Base-by-base conservation (phyloP, 2,797 vertebrate genomes). In the Balearica regulorum region DNA sequence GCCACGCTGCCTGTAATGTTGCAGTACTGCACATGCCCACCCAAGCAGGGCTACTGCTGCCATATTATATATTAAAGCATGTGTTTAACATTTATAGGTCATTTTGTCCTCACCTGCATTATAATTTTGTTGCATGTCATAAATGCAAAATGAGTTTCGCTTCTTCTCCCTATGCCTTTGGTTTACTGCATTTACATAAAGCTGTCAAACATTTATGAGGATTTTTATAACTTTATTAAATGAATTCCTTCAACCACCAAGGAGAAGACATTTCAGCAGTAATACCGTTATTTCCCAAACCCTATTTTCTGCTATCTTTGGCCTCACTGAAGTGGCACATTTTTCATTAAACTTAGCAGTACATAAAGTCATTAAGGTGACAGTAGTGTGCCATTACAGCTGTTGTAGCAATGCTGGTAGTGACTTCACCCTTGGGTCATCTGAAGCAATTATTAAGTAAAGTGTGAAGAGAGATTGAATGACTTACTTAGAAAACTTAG, bases 171-270 rank as follows among this genome's bases (percentile, higher is more conserved):
- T 76, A 65, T 10, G 51, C 86, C 65, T 96, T 91, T 89, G 37
- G 77, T 97, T 97, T 97, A 97, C 95, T 95, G 78, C 89, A 96
- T 96, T 97, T 98, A 93, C 96, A 97, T 98, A 97, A 98, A 98
- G 53, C 96, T 95, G 92, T 95, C 94, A 11, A 93, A 88, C 51
- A 87, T 97, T 97, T 97, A 97, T 86, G 94, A 94, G 58, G 77
- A 46, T 44, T 97, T 95, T 97, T 96, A 97, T 86, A 97, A 87
- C 96, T 96, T 96, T 95, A 94, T 97, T 80, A 91, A 96, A 93
- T 97, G 31, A 96, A 96, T 96, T 95, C 95, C 88, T 96, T 96
- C 91, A 92, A 3, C 79, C 88, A 93, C 84, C 80, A 94, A 93
- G 54, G 83, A 95, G 80, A 95, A 92, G 84, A 82, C 80, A 96